Percentiles rank a stretch among this genome's conserved stretches.
Evolutionary conservation across 2,888 invertebrate genomes (phyloP).

Genomic region (Parelbella ahira): DNA sequence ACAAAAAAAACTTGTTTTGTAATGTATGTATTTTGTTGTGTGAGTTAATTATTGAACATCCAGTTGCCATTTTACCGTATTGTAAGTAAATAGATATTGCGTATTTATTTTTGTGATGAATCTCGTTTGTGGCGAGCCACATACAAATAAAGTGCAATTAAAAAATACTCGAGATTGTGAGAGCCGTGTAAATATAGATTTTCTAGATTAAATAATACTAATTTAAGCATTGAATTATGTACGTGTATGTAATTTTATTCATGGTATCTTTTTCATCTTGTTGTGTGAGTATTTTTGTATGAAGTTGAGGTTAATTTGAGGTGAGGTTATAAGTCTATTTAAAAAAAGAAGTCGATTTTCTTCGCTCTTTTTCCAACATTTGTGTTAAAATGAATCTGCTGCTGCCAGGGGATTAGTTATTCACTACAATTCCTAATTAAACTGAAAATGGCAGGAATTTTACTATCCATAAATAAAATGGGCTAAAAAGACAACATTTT

Average conservation of each 20-base stretch:
- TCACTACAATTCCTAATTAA: too few species aligned
- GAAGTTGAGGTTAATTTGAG: too few species aligned
- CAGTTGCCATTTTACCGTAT: constrained; percentile 33
- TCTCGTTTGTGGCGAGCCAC: constrained; percentile 48
- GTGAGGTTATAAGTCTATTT: too few species aligned
- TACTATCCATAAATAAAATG: too few species aligned
- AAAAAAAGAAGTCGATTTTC: too few species aligned
- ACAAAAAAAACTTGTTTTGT: too few species aligned
- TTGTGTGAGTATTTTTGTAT: constrained; percentile 32
- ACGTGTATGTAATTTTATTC: constrained; percentile 26
- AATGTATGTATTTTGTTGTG: too few species aligned
- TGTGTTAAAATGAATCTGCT: too few species aligned
- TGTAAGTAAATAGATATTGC: constrained; percentile 42
- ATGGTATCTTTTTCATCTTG: constrained; percentile 20
- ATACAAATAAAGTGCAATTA: constrained; percentile 79
- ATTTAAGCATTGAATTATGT: constrained; percentile 55
- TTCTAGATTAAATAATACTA: constrained; percentile 53
- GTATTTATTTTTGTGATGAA: constrained; percentile 60
- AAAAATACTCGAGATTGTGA: constrained; percentile 75
- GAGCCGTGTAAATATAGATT: constrained; percentile 67
- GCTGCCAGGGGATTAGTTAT: too few species aligned
- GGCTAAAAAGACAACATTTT: too few species aligned
- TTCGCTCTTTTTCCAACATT: too few species aligned
- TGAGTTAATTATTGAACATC: constrained; percentile 1
- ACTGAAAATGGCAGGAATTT: too few species aligned